Evolutionary conservation across 2,888 invertebrate genomes (phyloP).

Genomic region (Latheticus oryzae): DNA sequence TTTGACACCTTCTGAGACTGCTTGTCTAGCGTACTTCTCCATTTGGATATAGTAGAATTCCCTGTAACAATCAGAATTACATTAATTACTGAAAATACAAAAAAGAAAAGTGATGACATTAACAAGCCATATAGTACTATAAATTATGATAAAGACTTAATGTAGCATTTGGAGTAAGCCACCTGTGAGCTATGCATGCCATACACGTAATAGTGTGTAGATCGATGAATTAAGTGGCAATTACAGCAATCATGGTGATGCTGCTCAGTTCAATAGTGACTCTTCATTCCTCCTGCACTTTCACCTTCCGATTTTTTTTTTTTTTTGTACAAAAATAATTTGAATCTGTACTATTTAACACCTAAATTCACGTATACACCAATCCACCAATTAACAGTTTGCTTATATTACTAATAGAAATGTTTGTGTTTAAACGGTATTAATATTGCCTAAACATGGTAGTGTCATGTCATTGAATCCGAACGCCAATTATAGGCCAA

Average conservation of each 20-base stretch:
- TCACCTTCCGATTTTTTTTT: no score
- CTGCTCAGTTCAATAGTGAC: conserved; percentile 23
- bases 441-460: conserved; percentile 61
- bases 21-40: conserved; percentile 99
- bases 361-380: no score
- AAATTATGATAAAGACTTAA: not conserved
- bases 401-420: conserved; percentile 50
- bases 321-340: not conserved
- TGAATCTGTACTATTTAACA: not conserved
- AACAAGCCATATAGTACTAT: no score
- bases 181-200: conserved; percentile 30
- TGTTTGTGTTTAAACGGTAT: conserved; percentile 56
- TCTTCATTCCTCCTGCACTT: conserved; percentile 9
- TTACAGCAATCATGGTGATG: conserved; percentile 45
- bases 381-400: conserved; percentile 41
- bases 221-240: conserved; percentile 60
- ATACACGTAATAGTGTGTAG: conserved; percentile 53
- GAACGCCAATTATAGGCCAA: conserved; percentile 66
- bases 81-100: conserved; percentile 2
- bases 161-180: conserved; percentile 10
- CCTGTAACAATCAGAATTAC: conserved; percentile 71
- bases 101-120: conserved; percentile 1
- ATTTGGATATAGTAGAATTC: conserved; percentile 99
- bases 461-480: conserved; percentile 64
- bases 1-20: conserved; percentile 96